Evolutionary conservation across 2,888 invertebrate species (phyloP).

Genomic region (Gastracanthus pulcherrimus): DNA sequence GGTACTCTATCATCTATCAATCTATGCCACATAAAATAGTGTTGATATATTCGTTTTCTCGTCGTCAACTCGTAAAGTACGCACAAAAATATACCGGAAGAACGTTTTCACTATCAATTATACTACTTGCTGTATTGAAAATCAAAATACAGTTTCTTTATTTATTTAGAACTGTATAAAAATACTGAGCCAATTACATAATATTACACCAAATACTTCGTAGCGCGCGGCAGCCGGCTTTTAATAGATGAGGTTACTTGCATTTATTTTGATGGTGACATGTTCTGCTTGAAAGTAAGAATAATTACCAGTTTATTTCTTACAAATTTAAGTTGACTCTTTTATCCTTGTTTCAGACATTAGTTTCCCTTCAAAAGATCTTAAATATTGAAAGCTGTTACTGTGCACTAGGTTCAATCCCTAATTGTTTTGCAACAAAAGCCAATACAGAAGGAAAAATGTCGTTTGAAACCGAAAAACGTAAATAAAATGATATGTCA

Average conservation of each 20-base stretch:
- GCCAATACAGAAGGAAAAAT: background rate
- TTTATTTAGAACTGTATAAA: background rate
- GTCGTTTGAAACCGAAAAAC: conserved; percentile 51
- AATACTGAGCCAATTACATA: background rate
- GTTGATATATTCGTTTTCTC: background rate
- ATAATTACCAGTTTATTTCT: background rate
- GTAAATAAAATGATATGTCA: conserved; percentile 28
- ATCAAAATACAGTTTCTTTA: background rate
- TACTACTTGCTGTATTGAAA: background rate
- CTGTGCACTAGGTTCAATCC: background rate
- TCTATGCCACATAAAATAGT: background rate
- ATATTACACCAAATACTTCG: background rate
- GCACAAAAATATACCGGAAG: background rate
- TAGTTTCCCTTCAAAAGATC: background rate
- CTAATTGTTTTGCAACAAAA: background rate
- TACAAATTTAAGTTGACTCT: background rate
- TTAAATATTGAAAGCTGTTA: background rate
- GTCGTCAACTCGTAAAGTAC: background rate
- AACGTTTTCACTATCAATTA: conserved; percentile 13
- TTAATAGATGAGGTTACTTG: conserved; percentile 41
- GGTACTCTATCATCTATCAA: background rate
- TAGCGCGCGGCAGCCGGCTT: conserved; percentile 27
- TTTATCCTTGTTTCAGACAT: background rate
- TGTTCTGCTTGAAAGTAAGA: conserved; percentile 45
- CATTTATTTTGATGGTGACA: conserved; percentile 30